Conservation (phyloP, 2,113 vertebrate genomes). For the Rousettus leschenaultii region DNA sequence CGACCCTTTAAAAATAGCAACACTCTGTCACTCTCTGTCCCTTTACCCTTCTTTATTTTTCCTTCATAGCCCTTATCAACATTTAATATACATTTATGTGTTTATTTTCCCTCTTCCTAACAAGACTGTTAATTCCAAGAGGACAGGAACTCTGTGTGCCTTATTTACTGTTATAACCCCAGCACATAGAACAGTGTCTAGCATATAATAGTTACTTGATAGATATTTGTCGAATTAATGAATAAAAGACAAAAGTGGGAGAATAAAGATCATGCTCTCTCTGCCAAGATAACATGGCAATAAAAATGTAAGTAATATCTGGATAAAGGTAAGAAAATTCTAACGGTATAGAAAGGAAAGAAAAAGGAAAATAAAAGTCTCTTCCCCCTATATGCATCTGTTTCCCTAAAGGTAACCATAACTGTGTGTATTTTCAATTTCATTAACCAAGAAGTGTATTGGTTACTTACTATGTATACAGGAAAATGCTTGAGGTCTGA, state of each 20-base stretch:
- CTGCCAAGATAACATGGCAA: background rate
- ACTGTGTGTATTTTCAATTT: background rate
- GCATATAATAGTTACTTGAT: background rate
- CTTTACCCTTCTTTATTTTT: constrained; percentile 9
- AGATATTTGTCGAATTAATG: constrained; percentile 29
- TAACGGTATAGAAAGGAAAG: background rate
- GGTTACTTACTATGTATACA: background rate
- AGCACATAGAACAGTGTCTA: background rate
- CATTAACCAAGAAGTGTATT: background rate
- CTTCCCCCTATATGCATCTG: background rate
- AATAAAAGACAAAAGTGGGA: constrained; percentile 30
- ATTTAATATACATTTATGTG: background rate
- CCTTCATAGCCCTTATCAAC: background rate
- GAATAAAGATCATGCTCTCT: constrained; percentile 5
- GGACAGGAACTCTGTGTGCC: background rate
- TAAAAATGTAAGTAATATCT: background rate
- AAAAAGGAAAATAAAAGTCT: background rate
- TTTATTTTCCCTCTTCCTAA: constrained; percentile 15
- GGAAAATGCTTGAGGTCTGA: background rate
- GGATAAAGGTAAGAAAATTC: constrained; percentile 29
- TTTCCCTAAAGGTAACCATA: background rate
- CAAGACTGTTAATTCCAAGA: constrained; percentile 2
- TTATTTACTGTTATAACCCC: background rate
- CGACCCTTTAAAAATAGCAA: background rate
- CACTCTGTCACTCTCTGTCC: background rate